These are phyloP conservation scores for Drosophila bipectinata DNA, from an alignment of 1,140 invertebrate genomes.

Conservation along the genomic window DNA sequence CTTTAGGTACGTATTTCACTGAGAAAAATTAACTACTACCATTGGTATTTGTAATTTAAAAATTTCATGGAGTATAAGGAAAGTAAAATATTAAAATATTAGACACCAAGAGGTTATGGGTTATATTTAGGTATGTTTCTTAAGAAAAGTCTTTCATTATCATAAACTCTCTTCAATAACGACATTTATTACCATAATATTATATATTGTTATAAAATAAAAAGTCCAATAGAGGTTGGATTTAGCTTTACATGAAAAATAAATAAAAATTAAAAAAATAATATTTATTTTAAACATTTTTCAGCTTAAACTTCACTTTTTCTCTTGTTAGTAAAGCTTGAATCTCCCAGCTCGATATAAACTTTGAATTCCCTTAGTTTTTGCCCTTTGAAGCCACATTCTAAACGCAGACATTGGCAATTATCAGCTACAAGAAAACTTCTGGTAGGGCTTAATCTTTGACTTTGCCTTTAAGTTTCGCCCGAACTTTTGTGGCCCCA, in stretches of 20 bases:
- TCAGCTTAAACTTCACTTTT: background rate
- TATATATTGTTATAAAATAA: no score
- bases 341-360: slow-evolving; percentile 16
- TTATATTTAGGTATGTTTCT: background rate
- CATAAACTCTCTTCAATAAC: no score
- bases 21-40: background rate
- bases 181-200: no score
- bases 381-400: slow-evolving; percentile 4
- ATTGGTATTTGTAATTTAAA: background rate
- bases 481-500: background rate
- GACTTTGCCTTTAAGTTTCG: background rate
- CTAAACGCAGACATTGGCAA: slow-evolving; percentile 8
- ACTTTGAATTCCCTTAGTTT: slow-evolving; percentile 20
- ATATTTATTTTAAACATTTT: background rate
- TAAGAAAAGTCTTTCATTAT: no score
- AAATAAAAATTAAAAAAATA: no score
- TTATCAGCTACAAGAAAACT: slow-evolving; percentile 12
- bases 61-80: no score
- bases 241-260: no score
- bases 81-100: no score
- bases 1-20: slow-evolving; percentile 10
- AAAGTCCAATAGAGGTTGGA: no score
- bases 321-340: slow-evolving; percentile 9
- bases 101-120: no score
- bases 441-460: background rate